Conservation (phyloP, 2,113 vertebrate species). For the Sprattus sprattus region DNA sequence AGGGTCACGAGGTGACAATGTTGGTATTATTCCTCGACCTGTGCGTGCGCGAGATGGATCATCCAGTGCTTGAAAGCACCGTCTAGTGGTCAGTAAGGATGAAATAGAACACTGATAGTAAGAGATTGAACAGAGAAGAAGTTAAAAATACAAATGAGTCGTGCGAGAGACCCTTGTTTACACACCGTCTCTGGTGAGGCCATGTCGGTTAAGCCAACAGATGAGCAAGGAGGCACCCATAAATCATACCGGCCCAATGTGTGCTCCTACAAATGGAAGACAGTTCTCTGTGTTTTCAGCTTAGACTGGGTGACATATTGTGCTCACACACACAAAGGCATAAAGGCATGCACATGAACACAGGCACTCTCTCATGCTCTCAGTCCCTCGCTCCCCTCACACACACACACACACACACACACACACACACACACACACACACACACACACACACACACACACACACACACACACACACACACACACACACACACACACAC, state of each 20-base stretch:
- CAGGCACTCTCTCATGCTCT: not conserved
- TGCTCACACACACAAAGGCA: not conserved
- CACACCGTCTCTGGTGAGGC: not conserved
- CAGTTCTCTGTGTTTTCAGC: not conserved
- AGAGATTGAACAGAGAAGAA: not conserved
- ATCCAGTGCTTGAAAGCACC: no score
- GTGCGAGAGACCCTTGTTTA: not conserved
- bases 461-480: not conserved
- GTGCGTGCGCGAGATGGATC: no score
- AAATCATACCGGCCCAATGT: not conserved
- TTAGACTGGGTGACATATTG: no score
- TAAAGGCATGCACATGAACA: not conserved
- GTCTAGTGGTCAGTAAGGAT: no score
- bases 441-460: not conserved
- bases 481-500: not conserved
- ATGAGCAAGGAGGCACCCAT: not conserved
- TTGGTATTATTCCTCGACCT: no score
- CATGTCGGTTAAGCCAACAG: conserved; percentile 12
- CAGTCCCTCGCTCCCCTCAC: not conserved
- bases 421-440: not conserved
- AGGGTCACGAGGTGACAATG: no score
- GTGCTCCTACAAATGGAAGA: not conserved
- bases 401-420: not conserved
- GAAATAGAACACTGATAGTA: no score
- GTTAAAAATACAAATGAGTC: not conserved